These are phyloP conservation scores for Galendromus occidentalis DNA, from an alignment of 1,140 invertebrate species.

Conservation along the genomic window DNA sequence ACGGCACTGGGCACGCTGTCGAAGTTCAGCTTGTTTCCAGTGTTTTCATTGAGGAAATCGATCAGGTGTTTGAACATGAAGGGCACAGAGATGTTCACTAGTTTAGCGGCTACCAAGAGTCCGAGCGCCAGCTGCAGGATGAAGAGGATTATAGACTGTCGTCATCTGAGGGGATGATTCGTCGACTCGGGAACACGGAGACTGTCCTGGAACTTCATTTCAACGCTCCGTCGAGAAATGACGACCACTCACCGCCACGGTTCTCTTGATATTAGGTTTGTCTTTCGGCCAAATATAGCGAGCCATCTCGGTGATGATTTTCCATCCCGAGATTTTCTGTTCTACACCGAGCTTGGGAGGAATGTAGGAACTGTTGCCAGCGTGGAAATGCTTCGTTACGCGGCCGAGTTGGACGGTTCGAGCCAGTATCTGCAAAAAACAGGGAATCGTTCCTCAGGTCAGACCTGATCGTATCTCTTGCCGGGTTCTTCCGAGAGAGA, in stretches of 20 bases:
- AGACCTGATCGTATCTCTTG: no score
- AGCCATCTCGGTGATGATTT: slow-evolving; percentile 73
- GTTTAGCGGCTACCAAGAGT: slow-evolving; percentile 55
- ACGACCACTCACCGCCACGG: slow-evolving; percentile 60
- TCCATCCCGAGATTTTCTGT: slow-evolving; percentile 39
- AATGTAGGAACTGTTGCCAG: neutral
- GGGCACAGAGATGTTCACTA: slow-evolving; percentile 81
- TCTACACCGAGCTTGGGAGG: neutral
- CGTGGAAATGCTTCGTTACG: neutral
- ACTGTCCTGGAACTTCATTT: neutral
- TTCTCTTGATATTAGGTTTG: slow-evolving; percentile 48
- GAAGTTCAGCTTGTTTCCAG: slow-evolving; percentile 28
- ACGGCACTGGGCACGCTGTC: slow-evolving; percentile 26
- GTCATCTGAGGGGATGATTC: neutral
- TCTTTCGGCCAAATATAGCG: slow-evolving; percentile 91
- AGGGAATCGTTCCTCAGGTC: no score
- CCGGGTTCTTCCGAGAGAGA: no score
- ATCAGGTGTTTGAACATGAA: slow-evolving; percentile 88
- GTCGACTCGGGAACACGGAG: neutral
- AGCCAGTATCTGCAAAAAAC: neutral
- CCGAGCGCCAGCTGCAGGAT: slow-evolving; percentile 22
- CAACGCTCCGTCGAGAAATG: slow-evolving; percentile 23
- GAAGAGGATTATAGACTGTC: neutral
- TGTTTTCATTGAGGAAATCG: slow-evolving; percentile 57
- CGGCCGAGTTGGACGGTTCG: neutral